These are phyloP conservation scores for Brachyhypopomus occidentalis DNA, from an alignment of 2,113 vertebrate species.

Conservation along the genomic window DNA sequence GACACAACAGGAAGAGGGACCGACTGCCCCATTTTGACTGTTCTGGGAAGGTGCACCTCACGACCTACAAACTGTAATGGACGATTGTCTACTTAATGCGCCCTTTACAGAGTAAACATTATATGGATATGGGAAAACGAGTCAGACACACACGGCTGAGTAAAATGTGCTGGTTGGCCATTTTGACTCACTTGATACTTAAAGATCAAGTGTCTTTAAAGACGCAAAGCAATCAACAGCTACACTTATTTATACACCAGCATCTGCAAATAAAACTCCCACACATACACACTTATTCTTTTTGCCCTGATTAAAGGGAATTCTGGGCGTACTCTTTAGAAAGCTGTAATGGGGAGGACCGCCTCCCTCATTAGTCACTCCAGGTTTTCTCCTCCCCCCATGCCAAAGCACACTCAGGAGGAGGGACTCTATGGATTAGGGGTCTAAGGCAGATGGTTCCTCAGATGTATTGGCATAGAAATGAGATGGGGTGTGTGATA, in stretches of 20 bases:
- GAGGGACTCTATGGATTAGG: slow-evolving; percentile 61
- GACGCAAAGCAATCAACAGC: no score
- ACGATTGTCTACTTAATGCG: background rate
- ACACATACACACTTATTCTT: no score
- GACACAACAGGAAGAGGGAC: background rate
- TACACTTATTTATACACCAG: no score
- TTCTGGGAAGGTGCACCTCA: background rate
- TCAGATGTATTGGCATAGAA: slow-evolving; percentile 69
- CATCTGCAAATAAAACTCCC: no score
- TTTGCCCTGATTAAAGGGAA: no score
- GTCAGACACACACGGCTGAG: no score
- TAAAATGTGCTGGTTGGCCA: no score
- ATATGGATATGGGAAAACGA: background rate
- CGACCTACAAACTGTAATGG: background rate
- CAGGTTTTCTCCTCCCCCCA: slow-evolving; percentile 37
- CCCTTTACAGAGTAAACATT: background rate
- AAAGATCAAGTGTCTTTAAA: no score
- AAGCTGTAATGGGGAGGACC: no score
- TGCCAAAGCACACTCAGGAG: slow-evolving; percentile 13
- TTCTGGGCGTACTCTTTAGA: no score
- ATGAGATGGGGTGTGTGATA: slow-evolving; percentile 50
- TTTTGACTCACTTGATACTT: no score
- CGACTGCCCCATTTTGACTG: background rate
- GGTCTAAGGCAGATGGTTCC: slow-evolving; percentile 70
- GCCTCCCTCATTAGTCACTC: background rate